Evolutionary conservation across 2,888 invertebrate species (phyloP), one percentile per base, ranked within the genome.

Genomic region (Pollenia amentaria): DNA sequence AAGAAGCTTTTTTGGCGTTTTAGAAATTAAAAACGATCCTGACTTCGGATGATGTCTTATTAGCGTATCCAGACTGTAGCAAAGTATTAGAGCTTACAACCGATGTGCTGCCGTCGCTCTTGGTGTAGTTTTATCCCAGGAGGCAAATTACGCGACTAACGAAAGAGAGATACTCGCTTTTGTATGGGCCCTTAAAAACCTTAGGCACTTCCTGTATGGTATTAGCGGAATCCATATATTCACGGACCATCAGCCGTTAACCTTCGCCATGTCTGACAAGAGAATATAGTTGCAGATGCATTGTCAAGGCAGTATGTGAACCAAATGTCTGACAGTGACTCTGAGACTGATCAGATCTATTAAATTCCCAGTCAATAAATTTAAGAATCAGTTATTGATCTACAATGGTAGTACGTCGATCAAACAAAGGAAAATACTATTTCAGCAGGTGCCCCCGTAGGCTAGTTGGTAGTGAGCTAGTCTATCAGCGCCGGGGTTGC

Each of bases 351-450:
- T 40, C 69, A 70, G 10, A 55, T 64, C 64, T 12, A 57, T 72
- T 29, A 80, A 73, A 14, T 65, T 48, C 14, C 80, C 73, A 1
- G 64, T 80, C 3, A 80, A 73, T 40, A 72, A 80, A 29, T 80
- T 57, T 65, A 73, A 73, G 18, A 72, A 72, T 8, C 72, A 80
- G 40, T 55, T 80, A 16, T 4, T n/a, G 9, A 64, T 80, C 10
- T 72, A 70, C 16, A 73, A 48, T 9, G 53, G 55, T 11, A 65
- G n/a, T 6, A 4, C 38, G 6, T 73, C 72, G 12, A 12, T 14
- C 29, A 12, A n/a, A n/a, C n/a, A 16, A 2, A 73, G 7, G 21
- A 73, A 73, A 57, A 81, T 73, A n/a, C 18, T 81, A 40, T 79
- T 79, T 44, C 64, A 72, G 46, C 42, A 57, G 1, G 64, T 80